A percentile compares a stretch with the other conserved stretches of the same genome.
These are phyloP conservation scores for Pediacus dermestoides DNA, from an alignment of 2,888 invertebrate genomes.

Conservation along the genomic window DNA sequence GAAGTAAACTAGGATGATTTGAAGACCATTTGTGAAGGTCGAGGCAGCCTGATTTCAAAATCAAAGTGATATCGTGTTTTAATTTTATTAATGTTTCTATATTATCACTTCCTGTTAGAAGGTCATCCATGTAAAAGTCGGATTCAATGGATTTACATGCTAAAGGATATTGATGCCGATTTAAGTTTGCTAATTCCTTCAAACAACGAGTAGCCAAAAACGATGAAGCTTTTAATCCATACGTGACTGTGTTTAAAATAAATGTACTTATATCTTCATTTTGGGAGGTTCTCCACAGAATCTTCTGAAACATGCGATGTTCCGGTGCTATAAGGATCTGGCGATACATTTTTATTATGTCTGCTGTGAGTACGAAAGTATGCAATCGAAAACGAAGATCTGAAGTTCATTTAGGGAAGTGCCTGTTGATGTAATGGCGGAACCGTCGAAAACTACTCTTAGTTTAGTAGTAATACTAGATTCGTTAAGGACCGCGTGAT, in stretches of 20 bases:
- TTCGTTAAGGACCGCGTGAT: constrained; percentile 18
- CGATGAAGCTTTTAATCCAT: background rate
- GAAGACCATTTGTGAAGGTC: no score
- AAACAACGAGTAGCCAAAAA: constrained; percentile 1
- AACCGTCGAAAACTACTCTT: constrained; percentile 20
- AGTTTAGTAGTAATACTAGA: constrained; percentile 16
- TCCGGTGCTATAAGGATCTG: background rate
- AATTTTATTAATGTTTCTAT: no score
- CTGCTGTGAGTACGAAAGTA: no score
- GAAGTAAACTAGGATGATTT: no score
- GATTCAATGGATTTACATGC: background rate
- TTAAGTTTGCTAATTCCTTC: background rate
- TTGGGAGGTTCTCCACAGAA: background rate
- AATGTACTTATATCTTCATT: background rate
- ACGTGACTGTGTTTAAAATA: background rate
- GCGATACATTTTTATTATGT: constrained; percentile 27
- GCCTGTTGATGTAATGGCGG: constrained; percentile 9
- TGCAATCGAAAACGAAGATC: constrained; percentile 17
- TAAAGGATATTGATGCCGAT: background rate
- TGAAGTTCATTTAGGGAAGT: constrained; percentile 19
- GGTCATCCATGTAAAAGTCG: constrained; percentile 6
- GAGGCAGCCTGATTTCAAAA: no score
- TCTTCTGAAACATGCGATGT: background rate
- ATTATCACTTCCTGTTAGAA: constrained; percentile 9
- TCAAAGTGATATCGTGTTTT: no score